Evolutionary conservation across 2,113 vertebrate species (phyloP), one percentile per base, ranked within the genome.

Genomic region (Ancistrus triradiatus): DNA sequence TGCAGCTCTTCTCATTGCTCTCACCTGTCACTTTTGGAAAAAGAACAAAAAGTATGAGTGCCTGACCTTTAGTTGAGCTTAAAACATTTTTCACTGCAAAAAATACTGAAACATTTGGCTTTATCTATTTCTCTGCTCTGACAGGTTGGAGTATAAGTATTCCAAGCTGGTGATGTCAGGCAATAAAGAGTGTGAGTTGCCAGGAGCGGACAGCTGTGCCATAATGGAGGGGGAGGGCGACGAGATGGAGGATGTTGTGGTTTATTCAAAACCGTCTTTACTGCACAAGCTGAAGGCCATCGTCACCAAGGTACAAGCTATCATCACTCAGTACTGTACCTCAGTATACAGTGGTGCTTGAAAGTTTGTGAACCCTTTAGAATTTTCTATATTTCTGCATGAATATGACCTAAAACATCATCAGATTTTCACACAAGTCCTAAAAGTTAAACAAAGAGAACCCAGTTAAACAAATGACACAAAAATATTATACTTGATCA

Each of bases 11-110:
- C 91, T 99, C 15, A 70, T 95, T 74, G 91, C 89, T 47, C 84
- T 99, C 75, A 98, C 93, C 61, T 98, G 91, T 78, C 97, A 97
- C 81, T 97, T 98, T 84, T 98, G 96, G 96, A 98, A 98, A 72
- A 99, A 97, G 73, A 99, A 98, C 76, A 92, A 94, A 78, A 91
- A 93, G 95, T 98, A 80, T 74, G 90, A 38, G n/a, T n/a, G n/a
- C 10, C n/a, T 11, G 25, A 13, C 27, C 15, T 3, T 4, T 1
- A 13, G 15, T 9, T 11, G n/a, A 21, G 14, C 43, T 28, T 18
- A 19, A 27, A 10, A 31, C 27, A 31, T 31, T 31, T 31, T 31
- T 7, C 3, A 31, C 27, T 4, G 3, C 3, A 31, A 7, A 31
- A 7, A 31, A 31, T 31, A 3, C 27, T 4, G n/a, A n/a, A n/a